Conservation (phyloP, 2,113 vertebrate species). For the Setophaga petechia region DNA sequence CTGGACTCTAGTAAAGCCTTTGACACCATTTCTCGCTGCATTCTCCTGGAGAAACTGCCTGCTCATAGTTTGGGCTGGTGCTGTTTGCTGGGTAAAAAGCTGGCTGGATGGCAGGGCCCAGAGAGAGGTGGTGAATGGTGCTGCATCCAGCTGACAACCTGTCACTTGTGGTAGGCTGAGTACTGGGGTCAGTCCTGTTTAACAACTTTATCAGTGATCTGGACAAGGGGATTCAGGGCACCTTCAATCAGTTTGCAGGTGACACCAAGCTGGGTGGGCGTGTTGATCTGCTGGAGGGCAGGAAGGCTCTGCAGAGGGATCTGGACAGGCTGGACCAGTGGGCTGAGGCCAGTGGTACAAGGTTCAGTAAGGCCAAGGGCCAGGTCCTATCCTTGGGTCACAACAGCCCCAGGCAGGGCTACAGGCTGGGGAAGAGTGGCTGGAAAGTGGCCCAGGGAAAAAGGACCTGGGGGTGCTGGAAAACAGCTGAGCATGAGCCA, state of each 20-base stretch:
- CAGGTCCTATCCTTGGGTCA: rapidly evolving
- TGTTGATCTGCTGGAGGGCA: not conserved
- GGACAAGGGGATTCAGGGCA: not conserved
- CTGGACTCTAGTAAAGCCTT: not conserved
- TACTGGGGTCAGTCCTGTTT: not conserved
- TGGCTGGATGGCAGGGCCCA: not conserved
- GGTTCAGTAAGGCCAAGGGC: not conserved
- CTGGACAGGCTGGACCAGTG: not conserved
- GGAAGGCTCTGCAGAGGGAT: not conserved
- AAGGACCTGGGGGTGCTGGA: not conserved
- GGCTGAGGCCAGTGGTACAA: not conserved
- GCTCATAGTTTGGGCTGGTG: too few relatives aligned
- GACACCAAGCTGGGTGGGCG: not conserved
- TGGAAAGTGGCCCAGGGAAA: not conserved
- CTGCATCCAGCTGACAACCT: rapidly evolving
- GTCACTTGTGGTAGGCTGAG: not conserved
- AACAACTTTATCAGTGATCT: not conserved
- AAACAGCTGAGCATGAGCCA: not conserved
- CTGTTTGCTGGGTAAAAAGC: not conserved
- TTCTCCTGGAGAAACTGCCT: not conserved
- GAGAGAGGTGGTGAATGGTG: not conserved
- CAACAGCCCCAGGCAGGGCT: not conserved
- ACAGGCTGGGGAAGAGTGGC: not conserved
- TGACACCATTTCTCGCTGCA: not conserved
- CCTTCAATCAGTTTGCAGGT: not conserved